A percentile compares a stretch with the other conserved stretches of the same genome.
Conservation (phyloP, 2,888 invertebrate genomes). For the Eubasilissa splendida region DNA sequence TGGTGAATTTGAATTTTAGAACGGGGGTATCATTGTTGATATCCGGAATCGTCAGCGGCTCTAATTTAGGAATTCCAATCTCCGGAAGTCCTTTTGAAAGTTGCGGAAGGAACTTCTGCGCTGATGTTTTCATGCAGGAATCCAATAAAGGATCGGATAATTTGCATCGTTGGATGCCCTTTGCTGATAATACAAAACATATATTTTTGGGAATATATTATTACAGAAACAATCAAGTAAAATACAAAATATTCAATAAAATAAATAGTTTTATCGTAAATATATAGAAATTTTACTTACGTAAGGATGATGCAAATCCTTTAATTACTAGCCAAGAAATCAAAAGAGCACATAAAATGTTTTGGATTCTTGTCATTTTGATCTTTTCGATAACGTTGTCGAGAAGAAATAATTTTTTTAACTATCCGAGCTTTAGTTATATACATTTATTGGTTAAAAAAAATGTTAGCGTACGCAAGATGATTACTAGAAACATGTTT, state of each 20-base stretch:
- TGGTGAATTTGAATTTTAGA: constrained; percentile 38
- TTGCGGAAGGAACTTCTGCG: constrained; percentile 62
- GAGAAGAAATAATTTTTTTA: background rate
- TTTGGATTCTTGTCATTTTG: background rate
- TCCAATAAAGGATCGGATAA: constrained; percentile 67
- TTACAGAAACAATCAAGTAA: too few relatives aligned
- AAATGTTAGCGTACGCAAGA: background rate
- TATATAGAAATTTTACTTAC: background rate
- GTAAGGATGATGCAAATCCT: background rate
- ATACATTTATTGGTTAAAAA: background rate
- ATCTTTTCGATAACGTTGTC: background rate
- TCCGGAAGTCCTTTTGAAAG: constrained; percentile 43
- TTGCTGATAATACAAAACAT: constrained; percentile 29
- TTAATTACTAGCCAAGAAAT: background rate
- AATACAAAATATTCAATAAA: too few relatives aligned
- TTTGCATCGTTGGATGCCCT: constrained; percentile 66
- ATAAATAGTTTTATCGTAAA: too few relatives aligned
- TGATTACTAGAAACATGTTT: background rate
- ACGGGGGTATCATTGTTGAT: background rate
- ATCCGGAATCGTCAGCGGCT: constrained; percentile 24
- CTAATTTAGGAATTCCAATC: constrained; percentile 20
- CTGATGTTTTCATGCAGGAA: constrained; percentile 65
- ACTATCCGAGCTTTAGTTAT: background rate
- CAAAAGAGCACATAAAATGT: background rate
- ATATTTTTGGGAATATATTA: background rate